Conservation (phyloP, 1,140 invertebrate species). For the Drosophila quadrilineata region DNA sequence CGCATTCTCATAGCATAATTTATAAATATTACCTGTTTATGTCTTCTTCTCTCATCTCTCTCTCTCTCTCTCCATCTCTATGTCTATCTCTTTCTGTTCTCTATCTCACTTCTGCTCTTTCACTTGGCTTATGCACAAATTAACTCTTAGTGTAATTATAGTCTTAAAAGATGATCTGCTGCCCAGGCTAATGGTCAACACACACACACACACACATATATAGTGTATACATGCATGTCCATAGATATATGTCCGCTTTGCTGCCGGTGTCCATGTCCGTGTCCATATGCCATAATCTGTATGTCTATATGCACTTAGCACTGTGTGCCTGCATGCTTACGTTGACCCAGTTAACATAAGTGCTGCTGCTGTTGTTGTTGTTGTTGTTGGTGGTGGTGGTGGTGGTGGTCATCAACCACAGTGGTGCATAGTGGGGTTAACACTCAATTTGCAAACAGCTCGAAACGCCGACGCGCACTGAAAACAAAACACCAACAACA, state of each 20-base stretch:
- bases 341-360: constrained; percentile 47
- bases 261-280: constrained; percentile 12
- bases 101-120: not conserved
- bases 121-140: no score
- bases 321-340: no score
- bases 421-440: constrained; percentile 48
- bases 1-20: no score
- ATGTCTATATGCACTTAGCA: not conserved
- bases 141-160: constrained; percentile 18
- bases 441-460: constrained; percentile 61
- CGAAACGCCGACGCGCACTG: constrained; percentile 45
- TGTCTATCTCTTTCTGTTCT: not conserved
- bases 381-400: no score
- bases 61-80: no score
- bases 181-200: constrained; percentile 37
- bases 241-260: constrained; percentile 37
- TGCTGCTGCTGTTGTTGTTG: no score
- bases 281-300: constrained; percentile 19
- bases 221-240: constrained; percentile 21
- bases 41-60: no score
- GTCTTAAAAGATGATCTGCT: constrained; percentile 42
- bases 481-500: constrained; percentile 27
- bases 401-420: constrained; percentile 26
- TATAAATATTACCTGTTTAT: no score
- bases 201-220: no score